Evolutionary conservation across 2,113 vertebrate species (phyloP), one percentile per base, ranked within the genome.

Genomic region (Maccullochella peelii): DNA sequence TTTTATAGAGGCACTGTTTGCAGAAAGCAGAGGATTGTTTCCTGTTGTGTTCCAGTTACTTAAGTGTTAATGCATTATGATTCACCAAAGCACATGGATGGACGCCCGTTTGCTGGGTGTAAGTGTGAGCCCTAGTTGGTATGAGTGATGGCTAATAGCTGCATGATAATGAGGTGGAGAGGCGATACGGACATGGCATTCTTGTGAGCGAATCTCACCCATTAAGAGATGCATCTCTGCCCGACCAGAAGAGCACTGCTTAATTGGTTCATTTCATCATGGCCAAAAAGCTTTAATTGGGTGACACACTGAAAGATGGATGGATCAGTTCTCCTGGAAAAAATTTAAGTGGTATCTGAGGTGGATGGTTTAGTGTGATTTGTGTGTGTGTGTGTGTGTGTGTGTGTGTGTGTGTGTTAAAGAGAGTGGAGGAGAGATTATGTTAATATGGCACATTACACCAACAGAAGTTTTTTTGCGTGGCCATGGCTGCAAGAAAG

Each of bases 181-280:
- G 79, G 85, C 77, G 49, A 87, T 78, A 49, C 23, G 52, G 78
- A 84, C 79, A 36, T n/a, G 65, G 63, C 65, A 73, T 87, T 90
- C 84, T 83, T 79, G 72, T 86, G 83, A 88, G 83, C 38, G 49
- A 88, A 70, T 88, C n/a, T 79, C 73, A 57, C 10, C 86, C 88
- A 91, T 93, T 93, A 91, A 66, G 72, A 85, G 90, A 87, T 84
- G 83, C 84, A 69, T 90, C 82, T 91, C 88, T 91, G 77, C 44
- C 87, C 73, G 47, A 86, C 91, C 90, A 89, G 88, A 93, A 93
- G 80, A 77, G 83, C 80, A 25, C 44, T 5, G 80, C 86, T 88
- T 94, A 94, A 94, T 94, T 94, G 88, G 92, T 91, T 91, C 84
- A 90, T 92, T 92, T 94, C 86, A 91, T 94, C 91, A 88, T 36